Percentiles rank a stretch among this genome's conserved stretches.
These are phyloP conservation scores for Ramphastos sulfuratus DNA, from an alignment of 2,113 vertebrate species.

Conservation along the genomic window DNA sequence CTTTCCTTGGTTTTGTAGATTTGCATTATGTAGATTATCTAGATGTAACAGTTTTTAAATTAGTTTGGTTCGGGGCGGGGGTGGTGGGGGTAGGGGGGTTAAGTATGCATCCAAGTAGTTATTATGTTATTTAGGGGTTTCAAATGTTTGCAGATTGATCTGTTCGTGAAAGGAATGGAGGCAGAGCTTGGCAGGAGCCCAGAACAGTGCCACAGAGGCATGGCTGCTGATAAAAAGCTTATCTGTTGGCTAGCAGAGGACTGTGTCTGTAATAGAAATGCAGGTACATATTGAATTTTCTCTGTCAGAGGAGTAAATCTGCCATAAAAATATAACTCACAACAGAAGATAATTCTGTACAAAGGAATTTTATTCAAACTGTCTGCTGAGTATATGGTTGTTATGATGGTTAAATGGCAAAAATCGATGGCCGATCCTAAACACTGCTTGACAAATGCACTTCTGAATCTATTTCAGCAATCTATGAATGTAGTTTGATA, in stretches of 20 bases:
- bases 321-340: neutral
- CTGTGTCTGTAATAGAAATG: slow-evolving; percentile 27
- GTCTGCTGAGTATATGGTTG: neutral
- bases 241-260: slow-evolving; percentile 51
- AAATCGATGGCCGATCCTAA: neutral
- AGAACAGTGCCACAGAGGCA: slow-evolving; percentile 18
- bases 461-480: neutral
- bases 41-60: neutral
- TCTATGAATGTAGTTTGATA: neutral
- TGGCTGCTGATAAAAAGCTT: slow-evolving; percentile 55
- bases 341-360: neutral
- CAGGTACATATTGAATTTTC: slow-evolving; percentile 21
- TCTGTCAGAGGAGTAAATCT: slow-evolving; percentile 28
- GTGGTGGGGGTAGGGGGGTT: neutral
- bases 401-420: neutral
- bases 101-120: neutral
- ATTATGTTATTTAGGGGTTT: slow-evolving; percentile 24
- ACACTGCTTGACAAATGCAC: neutral
- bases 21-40: neutral
- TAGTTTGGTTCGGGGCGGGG: neutral
- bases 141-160: slow-evolving; percentile 41
- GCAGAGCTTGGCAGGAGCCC: slow-evolving; percentile 43
- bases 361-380: slow-evolving; percentile 8
- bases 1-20: neutral
- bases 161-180: neutral